Evolutionary conservation across 2,888 invertebrate species (phyloP).

Genomic region (Tiliacea citrago): DNA sequence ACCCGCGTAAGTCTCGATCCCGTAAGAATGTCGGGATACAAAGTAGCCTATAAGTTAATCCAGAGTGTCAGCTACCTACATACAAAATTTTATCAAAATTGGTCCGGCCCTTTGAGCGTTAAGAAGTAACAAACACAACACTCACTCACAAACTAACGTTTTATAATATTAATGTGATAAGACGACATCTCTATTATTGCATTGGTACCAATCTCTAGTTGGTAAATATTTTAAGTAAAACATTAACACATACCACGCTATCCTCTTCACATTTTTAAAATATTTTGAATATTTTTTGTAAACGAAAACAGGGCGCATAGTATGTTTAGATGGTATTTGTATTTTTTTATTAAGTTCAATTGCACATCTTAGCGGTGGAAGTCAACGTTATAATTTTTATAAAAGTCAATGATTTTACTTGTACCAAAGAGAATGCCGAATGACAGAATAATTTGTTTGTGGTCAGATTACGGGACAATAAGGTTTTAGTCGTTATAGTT

Average conservation of each 20-base stretch:
- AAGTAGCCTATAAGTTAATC: too few species aligned
- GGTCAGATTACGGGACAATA: background rate
- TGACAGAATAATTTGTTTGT: constrained; percentile 23
- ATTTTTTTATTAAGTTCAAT: constrained; percentile 69
- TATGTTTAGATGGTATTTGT: constrained; percentile 74
- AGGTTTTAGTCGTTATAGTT: constrained; percentile 18
- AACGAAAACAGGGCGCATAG: constrained; percentile 83
- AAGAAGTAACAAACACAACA: too few species aligned
- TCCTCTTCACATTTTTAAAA: constrained; percentile 87
- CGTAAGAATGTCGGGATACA: too few species aligned
- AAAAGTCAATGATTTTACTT: constrained; percentile 12
- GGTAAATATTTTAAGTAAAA: background rate
- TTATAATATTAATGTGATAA: too few species aligned
- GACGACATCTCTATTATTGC: background rate
- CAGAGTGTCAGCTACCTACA: too few species aligned
- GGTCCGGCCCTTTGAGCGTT: too few species aligned
- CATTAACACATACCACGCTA: constrained; percentile 77
- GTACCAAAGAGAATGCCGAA: background rate
- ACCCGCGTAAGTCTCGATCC: too few species aligned
- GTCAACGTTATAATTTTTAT: constrained; percentile 30
- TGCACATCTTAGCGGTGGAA: constrained; percentile 66
- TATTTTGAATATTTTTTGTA: constrained; percentile 84
- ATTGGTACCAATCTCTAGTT: background rate
- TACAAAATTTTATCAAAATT: too few species aligned
- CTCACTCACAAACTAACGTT: too few species aligned